Evolutionary conservation across 2,797 vertebrate genomes (phyloP), one percentile per base, ranked within the genome.

Genomic region (Valencia hispanica): DNA sequence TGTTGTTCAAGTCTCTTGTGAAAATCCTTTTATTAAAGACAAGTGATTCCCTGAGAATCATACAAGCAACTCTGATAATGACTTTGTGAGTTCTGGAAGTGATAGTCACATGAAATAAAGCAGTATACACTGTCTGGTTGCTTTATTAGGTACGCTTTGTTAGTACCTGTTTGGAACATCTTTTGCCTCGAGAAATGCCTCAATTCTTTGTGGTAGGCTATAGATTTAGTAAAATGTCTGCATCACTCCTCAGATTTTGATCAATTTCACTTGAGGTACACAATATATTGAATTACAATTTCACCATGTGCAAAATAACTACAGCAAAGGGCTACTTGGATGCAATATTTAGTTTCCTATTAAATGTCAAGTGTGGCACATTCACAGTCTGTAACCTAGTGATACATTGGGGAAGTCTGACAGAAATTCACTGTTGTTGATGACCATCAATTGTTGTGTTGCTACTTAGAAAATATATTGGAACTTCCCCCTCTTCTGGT

Each of bases 1-100:
- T 66, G 47, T 48, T 75, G 18, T 74, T 84, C 20, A 77, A 73
- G 48, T 51, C 75, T 79, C 73, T 63, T 53, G 20, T 68, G 47
- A 61, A 69, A 69, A 80, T 69, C 10, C 48, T 69, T 55, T 72
- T 10, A 61, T 65, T 53, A 69, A 76, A 75, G 41, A 15, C 4
- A 15, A 77, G 11, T 47, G 15, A 79, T 73, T 39, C n/a, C 55
- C 18, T 68, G 11, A 68, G 63, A 41, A 71, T 63, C 50, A 55
- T 36, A 30, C 32, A 36, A 43, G 45, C 63, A 61, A 45, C 22
- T 30, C 57, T 39, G 0, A 48, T 18, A 32, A n/a, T 32, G 7
- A 73, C 47, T 84, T 17, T 72, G 4, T 74, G 18, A 36, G 27
- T 45, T 74, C 25, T 12, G 41, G 17, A 47, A 32, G 27, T 4